Evolutionary conservation across 2,888 invertebrate species (phyloP), one percentile per base, ranked within the genome.

Genomic region (Shargacucullia verbasci): DNA sequence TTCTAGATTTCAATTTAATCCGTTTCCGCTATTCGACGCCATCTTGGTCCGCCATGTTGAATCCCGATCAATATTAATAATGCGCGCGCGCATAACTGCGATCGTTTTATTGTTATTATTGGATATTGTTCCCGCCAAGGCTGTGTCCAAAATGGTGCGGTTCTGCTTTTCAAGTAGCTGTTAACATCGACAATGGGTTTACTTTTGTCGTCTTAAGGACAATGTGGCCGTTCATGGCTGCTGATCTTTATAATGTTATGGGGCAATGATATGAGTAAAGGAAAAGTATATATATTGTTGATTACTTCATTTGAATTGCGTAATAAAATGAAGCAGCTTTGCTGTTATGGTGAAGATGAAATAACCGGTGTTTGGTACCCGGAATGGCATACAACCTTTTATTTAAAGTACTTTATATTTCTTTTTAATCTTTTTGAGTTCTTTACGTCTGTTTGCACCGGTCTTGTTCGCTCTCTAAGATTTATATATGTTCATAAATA

Each of bases 71-170:
- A 77, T 79, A 82, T 81, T 78, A 78, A 80, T 76, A 78, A 76
- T 78, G 76, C 71, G 76, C 75, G 63, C 73, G 78, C 80, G 76
- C 79, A 78, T 74, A 70, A 73, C 75, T 78, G 63, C 79, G 79
- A 70, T 79, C 79, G 61, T 85, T 89, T 86, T 89, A 89, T 89
- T 89, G 90, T 90, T 90, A 88, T 91, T 92, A 92, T 92, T 89
- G 91, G 87, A 92, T 88, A 91, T 91, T 92, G 92, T 92, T 90
- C 86, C 80, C 61, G 61, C 75, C 86, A 89, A 89, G 90, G 92
- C 82, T 86, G 81, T 47, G 63, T 81, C 89, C 66, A 81, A 88
- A 88, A 90, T 84, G 91, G 92, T 79, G 76, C 71, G 78, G 86
- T 82, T 85, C 80, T 73, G 81, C 86, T 73, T 83, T 82, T 86